These are phyloP conservation scores for Cyclargus thomasi DNA, from an alignment of 1,140 invertebrate species.

Conservation along the genomic window DNA sequence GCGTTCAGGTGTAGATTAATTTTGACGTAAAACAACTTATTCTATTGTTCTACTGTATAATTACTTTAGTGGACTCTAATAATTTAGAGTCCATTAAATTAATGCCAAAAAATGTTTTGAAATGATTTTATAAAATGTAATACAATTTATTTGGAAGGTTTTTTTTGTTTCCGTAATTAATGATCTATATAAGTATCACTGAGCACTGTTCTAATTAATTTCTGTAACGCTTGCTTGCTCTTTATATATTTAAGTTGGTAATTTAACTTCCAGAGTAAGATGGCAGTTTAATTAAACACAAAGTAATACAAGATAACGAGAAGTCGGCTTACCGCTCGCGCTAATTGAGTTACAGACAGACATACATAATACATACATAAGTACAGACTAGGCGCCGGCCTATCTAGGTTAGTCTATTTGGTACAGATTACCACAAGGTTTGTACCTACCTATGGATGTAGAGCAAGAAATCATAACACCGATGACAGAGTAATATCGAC, in stretches of 20 bases:
- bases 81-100: too few species aligned
- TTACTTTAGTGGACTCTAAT: too few species aligned
- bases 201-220: too few species aligned
- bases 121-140: too few species aligned
- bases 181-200: too few species aligned
- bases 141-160: too few species aligned
- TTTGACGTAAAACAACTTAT: too few species aligned
- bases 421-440: background rate
- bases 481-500: background rate
- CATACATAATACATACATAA: background rate
- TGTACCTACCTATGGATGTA: background rate
- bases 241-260: background rate
- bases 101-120: too few species aligned
- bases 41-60: too few species aligned
- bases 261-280: background rate
- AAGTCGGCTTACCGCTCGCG: background rate
- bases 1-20: too few species aligned
- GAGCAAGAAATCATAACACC: background rate
- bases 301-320: background rate
- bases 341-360: background rate
- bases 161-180: too few species aligned
- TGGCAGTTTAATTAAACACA: constrained; percentile 3
- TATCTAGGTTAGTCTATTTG: background rate
- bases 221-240: too few species aligned
- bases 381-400: background rate